Percentiles rank a stretch among this genome's conserved stretches.
Evolutionary conservation across 2,888 invertebrate species (phyloP).

Genomic region (Philonicus albiceps): DNA sequence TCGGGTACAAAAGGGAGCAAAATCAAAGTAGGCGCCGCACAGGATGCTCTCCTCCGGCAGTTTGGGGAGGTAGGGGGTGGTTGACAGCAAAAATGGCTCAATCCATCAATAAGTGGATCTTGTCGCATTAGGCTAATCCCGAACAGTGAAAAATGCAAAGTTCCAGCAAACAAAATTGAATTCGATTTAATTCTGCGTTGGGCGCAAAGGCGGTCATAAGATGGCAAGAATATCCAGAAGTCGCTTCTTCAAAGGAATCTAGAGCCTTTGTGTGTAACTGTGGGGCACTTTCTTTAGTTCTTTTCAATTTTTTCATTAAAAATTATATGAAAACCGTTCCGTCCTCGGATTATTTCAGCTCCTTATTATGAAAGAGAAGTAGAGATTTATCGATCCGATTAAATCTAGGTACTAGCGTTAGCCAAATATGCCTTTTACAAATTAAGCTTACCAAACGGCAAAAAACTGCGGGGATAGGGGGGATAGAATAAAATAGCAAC

Average conservation of each 20-base stretch:
- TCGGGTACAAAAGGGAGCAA: neutral
- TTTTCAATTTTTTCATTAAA: neutral
- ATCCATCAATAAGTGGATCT: slow-evolving; percentile 3
- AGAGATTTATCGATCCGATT: neutral
- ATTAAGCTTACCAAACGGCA: neutral
- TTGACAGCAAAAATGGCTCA: slow-evolving; percentile 8
- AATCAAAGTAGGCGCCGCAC: neutral
- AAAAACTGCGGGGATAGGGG: neutral
- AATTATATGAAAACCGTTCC: neutral
- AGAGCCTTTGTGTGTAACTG: neutral
- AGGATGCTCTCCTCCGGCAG: neutral
- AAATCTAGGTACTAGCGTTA: neutral
- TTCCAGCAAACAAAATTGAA: slow-evolving; percentile 14
- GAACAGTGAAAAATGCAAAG: neutral
- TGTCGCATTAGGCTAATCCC: slow-evolving; percentile 2
- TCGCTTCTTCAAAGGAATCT: neutral
- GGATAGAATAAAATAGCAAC: neutral
- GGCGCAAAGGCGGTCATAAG: neutral
- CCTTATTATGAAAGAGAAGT: neutral
- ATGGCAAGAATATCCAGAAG: neutral
- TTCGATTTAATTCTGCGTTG: neutral
- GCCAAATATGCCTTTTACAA: neutral
- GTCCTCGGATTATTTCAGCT: neutral
- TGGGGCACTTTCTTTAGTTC: neutral
- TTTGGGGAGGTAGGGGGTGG: too few species aligned